These are phyloP conservation scores for Falco berigora DNA, from an alignment of 2,797 vertebrate genomes.

Conservation along the genomic window DNA sequence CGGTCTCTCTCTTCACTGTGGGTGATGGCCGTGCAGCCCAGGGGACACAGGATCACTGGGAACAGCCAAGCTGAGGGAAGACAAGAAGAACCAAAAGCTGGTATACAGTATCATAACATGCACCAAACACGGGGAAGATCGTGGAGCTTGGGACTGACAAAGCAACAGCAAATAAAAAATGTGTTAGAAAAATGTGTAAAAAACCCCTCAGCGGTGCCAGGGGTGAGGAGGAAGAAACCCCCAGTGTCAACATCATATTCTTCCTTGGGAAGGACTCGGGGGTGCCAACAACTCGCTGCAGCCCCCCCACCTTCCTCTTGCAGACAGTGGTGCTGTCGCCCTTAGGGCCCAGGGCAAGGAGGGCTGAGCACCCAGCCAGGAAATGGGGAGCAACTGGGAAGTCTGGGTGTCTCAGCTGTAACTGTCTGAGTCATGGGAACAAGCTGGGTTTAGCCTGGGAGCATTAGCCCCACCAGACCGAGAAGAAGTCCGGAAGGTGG, in stretches of 20 bases:
- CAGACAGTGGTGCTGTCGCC: background rate
- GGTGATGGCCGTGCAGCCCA: no score
- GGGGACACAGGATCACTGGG: no score
- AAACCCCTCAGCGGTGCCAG: background rate
- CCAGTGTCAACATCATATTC: background rate
- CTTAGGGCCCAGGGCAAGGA: background rate
- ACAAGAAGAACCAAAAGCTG: background rate
- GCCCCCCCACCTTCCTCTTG: no score
- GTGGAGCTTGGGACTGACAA: background rate
- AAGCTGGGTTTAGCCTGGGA: background rate
- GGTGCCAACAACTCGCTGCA: background rate
- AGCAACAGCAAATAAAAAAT: background rate
- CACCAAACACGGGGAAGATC: background rate
- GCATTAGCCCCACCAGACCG: background rate
- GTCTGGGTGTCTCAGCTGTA: no score
- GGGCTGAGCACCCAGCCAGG: background rate
- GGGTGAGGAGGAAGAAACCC: background rate
- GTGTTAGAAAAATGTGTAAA: background rate
- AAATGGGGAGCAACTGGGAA: background rate
- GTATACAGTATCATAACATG: no score
- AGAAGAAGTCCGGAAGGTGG: accelerated
- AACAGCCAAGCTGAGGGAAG: background rate
- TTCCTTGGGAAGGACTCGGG: background rate
- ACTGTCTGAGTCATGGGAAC: background rate
- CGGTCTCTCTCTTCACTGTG: background rate